Evolutionary conservation across 2,888 invertebrate species (phyloP), one percentile per base, ranked within the genome.

Genomic region (Willowsia nigromaculata): DNA sequence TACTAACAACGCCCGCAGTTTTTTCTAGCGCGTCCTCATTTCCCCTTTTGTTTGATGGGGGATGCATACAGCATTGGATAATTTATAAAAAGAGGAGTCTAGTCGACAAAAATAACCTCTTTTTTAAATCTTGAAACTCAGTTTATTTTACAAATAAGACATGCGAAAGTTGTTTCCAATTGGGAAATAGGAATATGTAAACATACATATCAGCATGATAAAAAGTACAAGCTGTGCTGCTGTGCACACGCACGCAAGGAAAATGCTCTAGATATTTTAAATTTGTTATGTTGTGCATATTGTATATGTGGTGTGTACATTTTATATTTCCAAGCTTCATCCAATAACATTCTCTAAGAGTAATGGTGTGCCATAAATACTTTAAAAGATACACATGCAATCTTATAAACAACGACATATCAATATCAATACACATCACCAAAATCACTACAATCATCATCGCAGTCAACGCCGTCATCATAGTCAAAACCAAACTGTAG

Each of bases 121-220:
- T 50, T 50, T 50, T 13, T n/a, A n/a, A n/a, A n/a, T 37, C 37
- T 37, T 37, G 37, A 50, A 82, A 65, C n/a, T n/a, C 33, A 62
- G 82, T 82, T 82, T 65, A 82, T 82, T 82, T 56, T 82, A 82
- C 37, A 82, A 82, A 82, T 65, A 82, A 62, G 82, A 50, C 50
- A 50, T 50, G 50, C 50, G n/a, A 50, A 50, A 50, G 15, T 50
- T 11, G 50, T 2, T 15, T 50, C 50, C 50, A 50, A 50, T 50
- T 50, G 50, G 50, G 50, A 50, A 50, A 50, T 50, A 15, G 50
- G 50, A 50, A n/a, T 50, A 50, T 50, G 50, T 50, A 50, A 50
- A 50, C 50, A 50, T 13, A 13, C 50, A 50, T 37, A 4, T 37
- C 9, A 37, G 5, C 9, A 37, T 37, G 9, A 9, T 37, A 37